A percentile compares a stretch with the other conserved stretches of the same genome.
These are phyloP conservation scores for Cricetomys ansorgei DNA, from an alignment of 2,113 vertebrate species.

Conservation along the genomic window DNA sequence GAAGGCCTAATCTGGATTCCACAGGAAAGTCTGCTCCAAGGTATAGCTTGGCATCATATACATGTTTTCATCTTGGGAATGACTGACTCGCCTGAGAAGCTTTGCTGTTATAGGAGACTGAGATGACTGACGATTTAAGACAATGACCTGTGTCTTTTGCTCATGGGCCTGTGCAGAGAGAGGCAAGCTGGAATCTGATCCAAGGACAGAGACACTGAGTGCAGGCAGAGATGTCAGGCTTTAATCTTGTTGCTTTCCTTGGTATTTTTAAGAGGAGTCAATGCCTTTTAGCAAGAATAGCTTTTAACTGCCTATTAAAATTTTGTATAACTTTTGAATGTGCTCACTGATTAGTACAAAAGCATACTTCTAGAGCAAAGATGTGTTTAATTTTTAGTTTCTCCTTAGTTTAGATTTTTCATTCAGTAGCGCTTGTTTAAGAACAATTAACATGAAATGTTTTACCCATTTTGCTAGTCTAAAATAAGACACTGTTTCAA, in stretches of 20 bases:
- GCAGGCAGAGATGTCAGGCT: not conserved
- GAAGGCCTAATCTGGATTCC: not conserved
- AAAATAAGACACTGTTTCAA: not conserved
- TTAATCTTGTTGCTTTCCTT: not conserved
- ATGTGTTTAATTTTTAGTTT: not conserved
- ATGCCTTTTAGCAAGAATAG: not conserved
- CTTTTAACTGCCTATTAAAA: not conserved
- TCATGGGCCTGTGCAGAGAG: not conserved
- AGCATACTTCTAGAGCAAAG: not conserved
- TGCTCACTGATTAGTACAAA: not conserved
- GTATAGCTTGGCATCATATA: not conserved
- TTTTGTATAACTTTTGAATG: not conserved
- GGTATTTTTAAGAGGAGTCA: not conserved
- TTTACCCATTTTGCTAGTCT: not conserved
- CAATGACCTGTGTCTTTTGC: not conserved
- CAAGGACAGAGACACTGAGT: not conserved
- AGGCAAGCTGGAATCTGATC: not conserved
- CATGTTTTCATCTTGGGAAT: not conserved
- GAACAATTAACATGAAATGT: not conserved
- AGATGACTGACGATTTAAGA: not conserved
- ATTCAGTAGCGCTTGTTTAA: not conserved
- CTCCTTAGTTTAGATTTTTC: not conserved
- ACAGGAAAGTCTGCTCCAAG: not conserved
- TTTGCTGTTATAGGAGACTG: not conserved
- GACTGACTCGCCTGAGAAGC: not conserved